Evolutionary conservation across 2,113 vertebrate species (phyloP).

Genomic region (Glaucomys volans): DNA sequence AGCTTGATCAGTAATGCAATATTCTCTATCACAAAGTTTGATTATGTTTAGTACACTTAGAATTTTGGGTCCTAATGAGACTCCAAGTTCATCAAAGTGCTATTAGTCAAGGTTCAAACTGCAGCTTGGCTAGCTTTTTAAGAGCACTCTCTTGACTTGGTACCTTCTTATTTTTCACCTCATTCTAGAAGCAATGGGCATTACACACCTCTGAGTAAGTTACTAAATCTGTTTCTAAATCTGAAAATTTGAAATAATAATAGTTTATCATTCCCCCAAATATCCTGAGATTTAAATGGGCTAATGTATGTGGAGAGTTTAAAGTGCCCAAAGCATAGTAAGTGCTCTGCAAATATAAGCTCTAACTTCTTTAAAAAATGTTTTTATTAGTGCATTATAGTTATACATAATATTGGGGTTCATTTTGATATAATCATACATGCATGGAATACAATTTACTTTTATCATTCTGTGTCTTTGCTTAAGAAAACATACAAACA

Average conservation of each 20-base stretch:
- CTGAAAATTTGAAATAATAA: background rate
- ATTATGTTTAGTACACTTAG: background rate
- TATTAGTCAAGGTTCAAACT: background rate
- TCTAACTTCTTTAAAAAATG: no score
- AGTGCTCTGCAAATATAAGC: background rate
- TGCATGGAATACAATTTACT: background rate
- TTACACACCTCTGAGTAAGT: background rate
- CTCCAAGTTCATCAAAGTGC: background rate
- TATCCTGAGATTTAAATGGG: background rate
- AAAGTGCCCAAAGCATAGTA: background rate
- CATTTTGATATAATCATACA: no score
- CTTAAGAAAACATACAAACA: constrained; percentile 10
- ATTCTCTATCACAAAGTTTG: background rate
- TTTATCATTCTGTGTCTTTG: background rate
- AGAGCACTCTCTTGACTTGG: background rate
- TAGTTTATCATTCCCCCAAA: background rate
- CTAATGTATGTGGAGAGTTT: background rate
- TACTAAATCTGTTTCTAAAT: constrained; percentile 27
- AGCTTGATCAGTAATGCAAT: background rate
- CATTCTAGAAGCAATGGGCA: constrained; percentile 7
- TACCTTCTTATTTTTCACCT: background rate
- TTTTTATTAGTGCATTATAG: no score
- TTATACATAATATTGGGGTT: no score
- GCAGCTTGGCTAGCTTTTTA: background rate
- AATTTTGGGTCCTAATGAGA: background rate